A percentile compares a stretch with the other conserved stretches of the same genome.
Evolutionary conservation across 2,797 vertebrate genomes (phyloP).

Genomic region (Ctenopoma kingsleyae): DNA sequence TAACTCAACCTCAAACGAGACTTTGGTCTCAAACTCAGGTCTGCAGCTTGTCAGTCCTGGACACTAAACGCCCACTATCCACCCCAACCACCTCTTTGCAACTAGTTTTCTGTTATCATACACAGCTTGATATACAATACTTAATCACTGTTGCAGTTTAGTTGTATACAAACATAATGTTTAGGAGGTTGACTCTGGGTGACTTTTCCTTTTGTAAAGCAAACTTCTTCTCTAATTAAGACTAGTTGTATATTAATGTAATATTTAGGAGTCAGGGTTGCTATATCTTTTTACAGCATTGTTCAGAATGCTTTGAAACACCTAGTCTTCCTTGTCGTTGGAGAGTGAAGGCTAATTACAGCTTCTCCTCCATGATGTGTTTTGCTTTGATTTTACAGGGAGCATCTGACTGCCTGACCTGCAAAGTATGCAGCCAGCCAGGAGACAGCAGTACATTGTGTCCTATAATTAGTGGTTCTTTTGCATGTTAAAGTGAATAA

Average conservation of each 20-base stretch:
- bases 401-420: constrained; percentile 77
- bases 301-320: constrained; percentile 48
- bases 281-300: constrained; percentile 7
- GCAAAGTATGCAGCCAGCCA: constrained; percentile 75
- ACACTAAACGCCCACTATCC: too few relatives aligned
- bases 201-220: background rate
- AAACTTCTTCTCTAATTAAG: background rate
- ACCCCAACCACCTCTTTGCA: too few relatives aligned
- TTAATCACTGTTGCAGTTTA: too few relatives aligned
- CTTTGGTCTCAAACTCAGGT: too few relatives aligned
- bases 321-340: constrained; percentile 25
- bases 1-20: too few relatives aligned
- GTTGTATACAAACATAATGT: too few relatives aligned
- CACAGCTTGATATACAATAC: too few relatives aligned
- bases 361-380: constrained; percentile 41
- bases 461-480: constrained; percentile 80
- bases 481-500: constrained; percentile 81
- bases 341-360: constrained; percentile 61
- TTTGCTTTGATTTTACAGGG: constrained; percentile 61
- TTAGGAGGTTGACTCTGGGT: background rate
- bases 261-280: constrained; percentile 1
- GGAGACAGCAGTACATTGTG: constrained; percentile 75
- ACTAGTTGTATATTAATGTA: background rate
- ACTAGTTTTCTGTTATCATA: too few relatives aligned
- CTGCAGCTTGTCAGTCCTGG: too few relatives aligned